Conservation (phyloP, 2,797 vertebrate species). For the Pseudopleuronectes americanus region DNA sequence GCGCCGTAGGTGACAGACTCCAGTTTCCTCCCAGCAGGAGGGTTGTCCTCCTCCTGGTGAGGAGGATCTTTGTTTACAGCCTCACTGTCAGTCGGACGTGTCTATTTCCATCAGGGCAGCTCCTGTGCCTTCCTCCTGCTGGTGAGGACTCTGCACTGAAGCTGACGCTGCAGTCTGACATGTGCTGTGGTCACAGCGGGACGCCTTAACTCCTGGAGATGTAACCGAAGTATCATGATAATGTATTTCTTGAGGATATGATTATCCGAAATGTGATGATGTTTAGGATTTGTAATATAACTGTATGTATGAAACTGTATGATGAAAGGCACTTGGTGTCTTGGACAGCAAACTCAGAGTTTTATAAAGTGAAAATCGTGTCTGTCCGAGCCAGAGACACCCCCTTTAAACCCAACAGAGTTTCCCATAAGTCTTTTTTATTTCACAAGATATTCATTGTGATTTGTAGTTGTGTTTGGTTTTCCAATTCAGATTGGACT, state of each 20-base stretch:
- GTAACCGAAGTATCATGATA: conserved; percentile 39
- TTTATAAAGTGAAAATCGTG: conserved; percentile 28
- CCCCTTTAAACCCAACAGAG: not conserved
- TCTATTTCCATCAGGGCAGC: conserved; percentile 61
- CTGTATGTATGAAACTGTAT: conserved; percentile 31
- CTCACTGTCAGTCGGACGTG: conserved; percentile 47
- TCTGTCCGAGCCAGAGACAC: conserved; percentile 31
- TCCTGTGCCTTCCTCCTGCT: conserved; percentile 16
- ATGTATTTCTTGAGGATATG: conserved; percentile 26
- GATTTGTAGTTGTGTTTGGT: conserved; percentile 52
- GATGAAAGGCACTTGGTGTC: conserved; percentile 28
- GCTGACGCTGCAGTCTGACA: conserved; percentile 50
- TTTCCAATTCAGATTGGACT: conserved; percentile 46
- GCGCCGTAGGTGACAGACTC: conserved; percentile 38
- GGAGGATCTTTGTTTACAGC: conserved; percentile 37
- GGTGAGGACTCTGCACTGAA: conserved; percentile 29
- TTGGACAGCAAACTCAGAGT: conserved; percentile 30
- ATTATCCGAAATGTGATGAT: conserved; percentile 37
- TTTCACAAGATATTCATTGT: conserved; percentile 51
- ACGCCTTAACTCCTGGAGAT: conserved; percentile 24
- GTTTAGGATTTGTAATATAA: conserved; percentile 32
- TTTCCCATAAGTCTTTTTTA: conserved; percentile 42
- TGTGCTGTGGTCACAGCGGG: conserved; percentile 42
- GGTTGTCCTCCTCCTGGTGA: not conserved
- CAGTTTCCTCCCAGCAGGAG: conserved; percentile 49